phyloP scores from a whole-genome alignment of 2,113 vertebrate genomes.

The Urocynchramus pylzowi region DNA sequence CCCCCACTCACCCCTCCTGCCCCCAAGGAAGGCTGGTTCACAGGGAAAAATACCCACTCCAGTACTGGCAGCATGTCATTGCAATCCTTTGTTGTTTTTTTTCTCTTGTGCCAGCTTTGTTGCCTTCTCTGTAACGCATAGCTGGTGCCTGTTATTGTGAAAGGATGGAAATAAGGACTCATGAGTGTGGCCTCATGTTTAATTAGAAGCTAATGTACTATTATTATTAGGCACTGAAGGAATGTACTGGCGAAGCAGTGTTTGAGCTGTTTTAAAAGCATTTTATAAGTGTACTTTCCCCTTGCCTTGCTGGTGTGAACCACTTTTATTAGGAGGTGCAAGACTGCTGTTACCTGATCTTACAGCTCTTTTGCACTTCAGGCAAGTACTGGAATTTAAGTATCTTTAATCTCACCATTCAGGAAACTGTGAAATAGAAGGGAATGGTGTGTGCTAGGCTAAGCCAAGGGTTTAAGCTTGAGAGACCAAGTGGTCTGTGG shows the following conservation, averaged over 20 bases:
- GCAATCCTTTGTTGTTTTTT: neutral
- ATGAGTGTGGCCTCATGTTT: slow-evolving; percentile 34
- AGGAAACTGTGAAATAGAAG: neutral
- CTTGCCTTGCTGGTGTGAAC: neutral
- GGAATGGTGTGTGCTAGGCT: neutral
- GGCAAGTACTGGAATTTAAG: neutral
- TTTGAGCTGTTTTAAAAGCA: slow-evolving; percentile 15
- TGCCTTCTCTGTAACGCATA: neutral
- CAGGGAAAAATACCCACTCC: neutral
- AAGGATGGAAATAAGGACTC: slow-evolving; percentile 38
- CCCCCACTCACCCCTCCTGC: neutral
- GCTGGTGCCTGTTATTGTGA: slow-evolving; percentile 26
- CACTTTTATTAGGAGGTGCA: neutral
- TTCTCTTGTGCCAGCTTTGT: neutral
- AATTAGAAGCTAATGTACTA: slow-evolving; percentile 53
- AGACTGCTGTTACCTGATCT: neutral
- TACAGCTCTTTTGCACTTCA: neutral
- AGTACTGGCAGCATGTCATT: neutral
- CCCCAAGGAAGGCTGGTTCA: neutral
- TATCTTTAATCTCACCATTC: neutral
- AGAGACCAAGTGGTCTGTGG: neutral
- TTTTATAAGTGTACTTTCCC: slow-evolving; percentile 37
- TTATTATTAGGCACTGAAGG: slow-evolving; percentile 37
- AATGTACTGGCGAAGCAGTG: neutral
- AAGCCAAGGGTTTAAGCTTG: neutral